phyloP scores from a whole-genome alignment of 2,113 vertebrate genomes.

The Cryptomyrus ogoouensis region DNA sequence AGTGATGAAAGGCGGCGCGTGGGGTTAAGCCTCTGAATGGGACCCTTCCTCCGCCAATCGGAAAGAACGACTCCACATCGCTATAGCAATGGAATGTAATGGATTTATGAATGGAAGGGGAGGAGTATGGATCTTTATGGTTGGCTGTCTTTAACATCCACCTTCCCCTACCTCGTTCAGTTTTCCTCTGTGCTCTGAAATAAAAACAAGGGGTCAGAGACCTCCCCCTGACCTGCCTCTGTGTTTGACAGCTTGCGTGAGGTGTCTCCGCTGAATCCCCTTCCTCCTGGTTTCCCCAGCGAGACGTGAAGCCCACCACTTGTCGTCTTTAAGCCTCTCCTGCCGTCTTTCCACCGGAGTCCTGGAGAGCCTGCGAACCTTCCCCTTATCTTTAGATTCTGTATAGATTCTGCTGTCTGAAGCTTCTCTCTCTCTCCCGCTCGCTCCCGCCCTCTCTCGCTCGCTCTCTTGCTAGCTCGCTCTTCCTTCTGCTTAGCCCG shows the following conservation, averaged over 20 bases:
- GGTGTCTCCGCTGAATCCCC: constrained; percentile 47
- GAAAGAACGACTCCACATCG: constrained; percentile 62
- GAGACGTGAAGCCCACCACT: constrained; percentile 47
- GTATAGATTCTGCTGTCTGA: constrained; percentile 58
- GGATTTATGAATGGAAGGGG: constrained; percentile 63
- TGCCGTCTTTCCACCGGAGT: constrained; percentile 44
- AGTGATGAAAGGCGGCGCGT: constrained; percentile 42
- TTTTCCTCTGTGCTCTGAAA: constrained; percentile 45
- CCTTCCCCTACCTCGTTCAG: constrained; percentile 45
- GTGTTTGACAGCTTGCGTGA: constrained; percentile 55
- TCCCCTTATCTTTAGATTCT: constrained; percentile 50
- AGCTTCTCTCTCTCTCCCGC: constrained; percentile 46
- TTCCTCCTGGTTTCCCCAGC: constrained; percentile 51
- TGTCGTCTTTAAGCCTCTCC: constrained; percentile 46
- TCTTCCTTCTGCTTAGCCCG: constrained; percentile 30
- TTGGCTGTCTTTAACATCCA: constrained; percentile 54
- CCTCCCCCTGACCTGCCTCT: constrained; percentile 59
- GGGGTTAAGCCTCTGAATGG: constrained; percentile 59
- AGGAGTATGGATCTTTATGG: constrained; percentile 50
- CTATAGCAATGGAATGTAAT: constrained; percentile 60
- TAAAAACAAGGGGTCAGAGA: constrained; percentile 60
- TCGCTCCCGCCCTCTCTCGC: constrained; percentile 46
- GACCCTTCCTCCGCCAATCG: constrained; percentile 63
- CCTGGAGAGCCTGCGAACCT: constrained; percentile 47
- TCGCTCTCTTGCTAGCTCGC: constrained; percentile 35